A percentile compares a stretch with the other conserved stretches of the same genome.
phyloP scores from a whole-genome alignment of 2,888 invertebrate genomes.

The Athrips mouffetella region DNA sequence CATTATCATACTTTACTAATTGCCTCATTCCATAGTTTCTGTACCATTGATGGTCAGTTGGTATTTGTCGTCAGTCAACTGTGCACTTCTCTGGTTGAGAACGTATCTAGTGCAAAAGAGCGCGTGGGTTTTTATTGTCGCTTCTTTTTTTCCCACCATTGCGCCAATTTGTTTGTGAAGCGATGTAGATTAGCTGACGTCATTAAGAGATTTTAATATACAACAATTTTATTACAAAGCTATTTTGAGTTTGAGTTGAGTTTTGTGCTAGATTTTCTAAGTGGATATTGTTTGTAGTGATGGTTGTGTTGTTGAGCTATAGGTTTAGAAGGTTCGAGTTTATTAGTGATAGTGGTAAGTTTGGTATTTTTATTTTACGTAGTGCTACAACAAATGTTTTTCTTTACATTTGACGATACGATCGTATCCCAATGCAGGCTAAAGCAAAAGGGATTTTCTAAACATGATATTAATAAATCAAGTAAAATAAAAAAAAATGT shows the following conservation, averaged over 20 bases:
- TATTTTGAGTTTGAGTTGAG: background rate
- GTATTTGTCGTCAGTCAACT: background rate
- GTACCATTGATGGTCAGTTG: conserved; percentile 4
- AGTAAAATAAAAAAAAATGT: too few species aligned
- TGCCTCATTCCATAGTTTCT: background rate
- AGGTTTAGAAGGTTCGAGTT: conserved; percentile 22
- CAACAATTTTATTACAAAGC: too few species aligned
- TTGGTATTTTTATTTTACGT: background rate
- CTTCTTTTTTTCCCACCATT: too few species aligned
- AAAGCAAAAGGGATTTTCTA: too few species aligned
- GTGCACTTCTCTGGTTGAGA: too few species aligned
- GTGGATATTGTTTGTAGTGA: conserved; percentile 21
- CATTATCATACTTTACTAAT: background rate
- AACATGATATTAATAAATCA: too few species aligned
- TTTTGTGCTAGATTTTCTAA: conserved; percentile 7
- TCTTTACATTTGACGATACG: background rate
- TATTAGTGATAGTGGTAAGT: conserved; percentile 27
- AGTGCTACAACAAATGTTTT: background rate
- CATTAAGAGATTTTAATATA: too few species aligned
- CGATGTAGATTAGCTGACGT: too few species aligned
- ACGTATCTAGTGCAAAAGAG: too few species aligned
- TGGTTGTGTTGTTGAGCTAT: conserved; percentile 37
- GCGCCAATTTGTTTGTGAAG: too few species aligned
- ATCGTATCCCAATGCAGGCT: too few species aligned
- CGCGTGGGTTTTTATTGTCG: too few species aligned